Percentiles rank a stretch among this genome's conserved stretches.
phyloP scores from a whole-genome alignment of 2,888 invertebrate genomes.

The Antheraea assamensis region DNA sequence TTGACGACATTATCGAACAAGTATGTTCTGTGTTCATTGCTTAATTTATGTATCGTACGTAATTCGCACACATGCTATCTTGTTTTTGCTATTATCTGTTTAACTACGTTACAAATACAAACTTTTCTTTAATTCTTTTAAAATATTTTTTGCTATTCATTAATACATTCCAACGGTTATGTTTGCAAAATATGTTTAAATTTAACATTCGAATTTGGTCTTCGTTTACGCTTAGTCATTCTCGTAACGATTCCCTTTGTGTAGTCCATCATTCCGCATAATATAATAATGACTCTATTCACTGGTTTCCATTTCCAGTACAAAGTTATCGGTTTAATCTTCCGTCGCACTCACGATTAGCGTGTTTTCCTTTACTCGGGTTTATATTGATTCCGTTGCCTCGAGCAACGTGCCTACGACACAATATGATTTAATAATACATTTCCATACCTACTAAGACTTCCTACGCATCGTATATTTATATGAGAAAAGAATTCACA shows the following conservation, averaged over 20 bases:
- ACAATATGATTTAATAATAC: conserved; percentile 22
- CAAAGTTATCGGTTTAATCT: conserved; percentile 42
- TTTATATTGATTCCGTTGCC: conserved; percentile 42
- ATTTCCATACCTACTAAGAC: conserved; percentile 31
- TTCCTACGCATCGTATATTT: conserved; percentile 30
- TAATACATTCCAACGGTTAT: conserved; percentile 15
- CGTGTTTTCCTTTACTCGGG: conserved; percentile 31
- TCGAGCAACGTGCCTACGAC: conserved; percentile 30
- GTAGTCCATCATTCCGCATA: conserved; percentile 48
- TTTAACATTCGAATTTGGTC: conserved; percentile 36
- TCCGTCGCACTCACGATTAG: conserved; percentile 45
- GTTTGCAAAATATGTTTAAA: conserved; percentile 30
- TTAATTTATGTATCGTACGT: conserved; percentile 37
- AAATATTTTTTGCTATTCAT: not conserved
- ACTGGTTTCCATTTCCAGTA: conserved; percentile 46
- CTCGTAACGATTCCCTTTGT: conserved; percentile 55
- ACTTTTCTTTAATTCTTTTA: not conserved
- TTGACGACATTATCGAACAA: conserved; percentile 49
- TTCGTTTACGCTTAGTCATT: conserved; percentile 55
- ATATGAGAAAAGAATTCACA: conserved; percentile 38
- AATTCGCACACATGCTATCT: conserved; percentile 31
- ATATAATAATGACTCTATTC: conserved; percentile 55
- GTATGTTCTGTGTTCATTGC: conserved; percentile 44
- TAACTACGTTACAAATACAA: not conserved
- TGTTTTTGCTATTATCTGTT: conserved; percentile 35